Evolutionary conservation across 1,140 invertebrate species (phyloP), one percentile per base, ranked within the genome.

Genomic region (Rhizoglyphus robini): DNA sequence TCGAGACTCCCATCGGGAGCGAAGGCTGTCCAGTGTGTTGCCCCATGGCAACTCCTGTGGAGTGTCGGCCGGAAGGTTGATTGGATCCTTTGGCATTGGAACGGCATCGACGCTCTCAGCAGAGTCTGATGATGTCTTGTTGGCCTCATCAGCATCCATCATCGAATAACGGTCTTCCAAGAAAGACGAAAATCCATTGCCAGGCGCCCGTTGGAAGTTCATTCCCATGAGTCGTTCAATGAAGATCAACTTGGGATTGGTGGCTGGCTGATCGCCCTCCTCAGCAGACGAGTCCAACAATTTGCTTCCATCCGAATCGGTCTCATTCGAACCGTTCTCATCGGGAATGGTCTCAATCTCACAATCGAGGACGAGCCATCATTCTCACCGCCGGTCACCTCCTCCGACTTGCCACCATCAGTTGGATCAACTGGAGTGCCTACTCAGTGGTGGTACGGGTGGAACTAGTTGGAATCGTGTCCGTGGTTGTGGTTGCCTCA

Each of bases 231-330:
- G 29, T 1, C 58, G 58, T 46, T 60, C 58, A 32, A 60, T 60
- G 27, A 60, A 60, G 30, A 60, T 46, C 29, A 60, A 60, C 29
- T 60, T 60, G n/a, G 58, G 58, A 46, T 60, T 60, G 2, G n/a
- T 32, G 27, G 13, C 58, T 32, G n/a, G 18, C 23, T 13, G 58
- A 23, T 3, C 58, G 29, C 11, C 8, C 20, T 60, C 58, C 4
- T 59, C 57, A n/a, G 57, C 23, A 18, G 25, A 59, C 11, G n/a
- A 13, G 15, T 30, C 27, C 1, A 2, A 1, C 3, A 32, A 60
- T 27, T 46, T 32, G 1, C 18, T 2, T 32, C 27, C 15, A 27
- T 60, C 58, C n/a, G n/a, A n/a, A n/a, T n/a, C n/a, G n/a, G n/a
- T n/a, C n/a, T n/a, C n/a, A n/a, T n/a, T n/a, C n/a, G n/a, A n/a